Evolutionary conservation across 2,888 invertebrate species (phyloP).

Genomic region (Chrysina gloriosa): DNA sequence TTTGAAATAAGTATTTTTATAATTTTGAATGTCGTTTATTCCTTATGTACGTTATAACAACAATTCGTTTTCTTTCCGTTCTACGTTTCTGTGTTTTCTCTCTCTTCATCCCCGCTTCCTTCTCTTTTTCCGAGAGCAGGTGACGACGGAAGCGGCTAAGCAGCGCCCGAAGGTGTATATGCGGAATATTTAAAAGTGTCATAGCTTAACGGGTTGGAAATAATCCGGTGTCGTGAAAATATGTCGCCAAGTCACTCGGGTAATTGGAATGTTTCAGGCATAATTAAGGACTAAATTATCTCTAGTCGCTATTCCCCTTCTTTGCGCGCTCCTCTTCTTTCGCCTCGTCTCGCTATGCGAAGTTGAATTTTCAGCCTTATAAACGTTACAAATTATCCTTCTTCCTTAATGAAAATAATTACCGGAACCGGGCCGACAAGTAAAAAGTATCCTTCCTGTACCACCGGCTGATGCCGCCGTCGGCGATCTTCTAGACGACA

Average conservation of each 20-base stretch:
- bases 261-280: conserved; percentile 53
- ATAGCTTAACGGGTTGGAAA: conserved; percentile 47
- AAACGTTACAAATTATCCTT: conserved; percentile 17
- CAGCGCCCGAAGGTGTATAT: too few relatives aligned
- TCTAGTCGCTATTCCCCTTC: conserved; percentile 17
- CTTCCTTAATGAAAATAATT: conserved; percentile 29
- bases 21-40: too few relatives aligned
- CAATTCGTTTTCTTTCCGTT: too few relatives aligned
- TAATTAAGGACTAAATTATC: conserved; percentile 54
- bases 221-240: conserved; percentile 50
- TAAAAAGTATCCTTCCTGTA: too few relatives aligned
- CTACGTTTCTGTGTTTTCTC: too few relatives aligned
- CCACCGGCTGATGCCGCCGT: too few relatives aligned
- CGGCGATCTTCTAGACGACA: too few relatives aligned
- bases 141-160: too few relatives aligned
- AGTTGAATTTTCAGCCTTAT: not conserved
- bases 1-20: too few relatives aligned
- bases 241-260: conserved; percentile 55
- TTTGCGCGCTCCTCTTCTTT: not conserved
- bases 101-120: too few relatives aligned
- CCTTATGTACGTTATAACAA: too few relatives aligned
- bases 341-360: not conserved
- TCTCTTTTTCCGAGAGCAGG: too few relatives aligned
- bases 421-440: not conserved
- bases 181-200: conserved; percentile 39